These are phyloP conservation scores for Drosophila atripex DNA, from an alignment of 2,888 invertebrate species.

Conservation along the genomic window DNA sequence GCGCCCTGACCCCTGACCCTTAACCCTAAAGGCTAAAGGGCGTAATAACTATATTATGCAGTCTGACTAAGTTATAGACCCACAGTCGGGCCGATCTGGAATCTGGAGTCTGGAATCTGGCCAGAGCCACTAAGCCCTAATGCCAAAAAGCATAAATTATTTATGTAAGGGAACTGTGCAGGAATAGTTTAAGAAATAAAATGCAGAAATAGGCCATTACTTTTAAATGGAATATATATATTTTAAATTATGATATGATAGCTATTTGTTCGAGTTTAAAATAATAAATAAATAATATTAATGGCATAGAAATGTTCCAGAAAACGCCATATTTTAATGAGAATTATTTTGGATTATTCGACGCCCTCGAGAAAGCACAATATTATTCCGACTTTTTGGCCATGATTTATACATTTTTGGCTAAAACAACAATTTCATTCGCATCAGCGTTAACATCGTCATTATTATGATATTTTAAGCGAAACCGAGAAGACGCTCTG, in stretches of 20 bases:
- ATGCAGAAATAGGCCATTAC: no score
- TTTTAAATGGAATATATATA: no score
- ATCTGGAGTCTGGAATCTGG: neutral
- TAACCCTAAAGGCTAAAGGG: conserved; percentile 30
- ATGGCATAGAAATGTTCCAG: no score
- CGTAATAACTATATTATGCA: conserved; percentile 41
- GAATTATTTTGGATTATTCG: no score
- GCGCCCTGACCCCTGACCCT: conserved; percentile 29
- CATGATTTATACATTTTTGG: neutral
- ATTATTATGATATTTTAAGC: conserved; percentile 11
- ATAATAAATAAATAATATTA: no score
- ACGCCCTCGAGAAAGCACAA: no score
- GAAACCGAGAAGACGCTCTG: conserved; percentile 10
- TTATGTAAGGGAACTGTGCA: neutral
- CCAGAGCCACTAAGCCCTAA: neutral
- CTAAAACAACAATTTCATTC: conserved; percentile 25
- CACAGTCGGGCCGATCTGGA: neutral
- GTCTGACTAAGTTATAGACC: conserved; percentile 19
- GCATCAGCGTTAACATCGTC: conserved; percentile 31
- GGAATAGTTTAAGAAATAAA: no score
- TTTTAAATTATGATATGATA: no score
- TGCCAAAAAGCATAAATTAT: neutral
- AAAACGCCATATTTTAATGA: neutral
- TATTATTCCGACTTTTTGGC: neutral
- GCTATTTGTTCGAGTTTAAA: no score